Base-by-base conservation (phyloP, 1,140 invertebrate genomes). In the Cyclargus thomasi region DNA sequence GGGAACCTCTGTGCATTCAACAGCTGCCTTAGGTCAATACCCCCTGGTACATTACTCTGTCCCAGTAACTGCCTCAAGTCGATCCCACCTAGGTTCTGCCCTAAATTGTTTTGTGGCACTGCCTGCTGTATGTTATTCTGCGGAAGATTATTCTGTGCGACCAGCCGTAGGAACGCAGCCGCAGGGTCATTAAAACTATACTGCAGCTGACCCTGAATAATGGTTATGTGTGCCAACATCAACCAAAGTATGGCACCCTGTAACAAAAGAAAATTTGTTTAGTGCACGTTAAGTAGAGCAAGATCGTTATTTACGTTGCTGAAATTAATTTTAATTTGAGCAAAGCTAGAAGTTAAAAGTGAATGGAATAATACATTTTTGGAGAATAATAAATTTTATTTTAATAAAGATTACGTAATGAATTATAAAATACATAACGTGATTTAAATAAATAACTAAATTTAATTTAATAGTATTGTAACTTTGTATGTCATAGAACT, bases 1-100 rank as follows among this genome's bases (percentile, higher is more conserved):
- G 74, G 65, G 16, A 74, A 72, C 11, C 23, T 29, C 68, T 68
- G 53, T 67, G 53, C 17, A 75, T 72, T 68, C 22, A 47, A 11
- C 39, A 47, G 39, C 3, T 59, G 17, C 17, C 17, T 8, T 8
- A 20, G 21, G 18, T 59, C 55, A 7, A 57, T 20, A 10, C 55
- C 55, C 8, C 18, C 17, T 18, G 17, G 36, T 14, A 39, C 36
- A 39, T 39, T 39, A 39, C 11, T 39, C 36, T 39, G 36, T 39
- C 3, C 36, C 1, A 39, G 1, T 14, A 39, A 39, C 11, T 57
- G n/a, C 17, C 17, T 20, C 8, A 20, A 57, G 17, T 57, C 55
- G 6, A 57, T 20, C 20, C 18, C 55, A 11, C 18, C 17, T 18
- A 3, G 3, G 10, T 39, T 39, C 8, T 39, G 36, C 8, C 4